Conservation (phyloP, 2,888 invertebrate species). For the Pristionchus mayeri region DNA sequence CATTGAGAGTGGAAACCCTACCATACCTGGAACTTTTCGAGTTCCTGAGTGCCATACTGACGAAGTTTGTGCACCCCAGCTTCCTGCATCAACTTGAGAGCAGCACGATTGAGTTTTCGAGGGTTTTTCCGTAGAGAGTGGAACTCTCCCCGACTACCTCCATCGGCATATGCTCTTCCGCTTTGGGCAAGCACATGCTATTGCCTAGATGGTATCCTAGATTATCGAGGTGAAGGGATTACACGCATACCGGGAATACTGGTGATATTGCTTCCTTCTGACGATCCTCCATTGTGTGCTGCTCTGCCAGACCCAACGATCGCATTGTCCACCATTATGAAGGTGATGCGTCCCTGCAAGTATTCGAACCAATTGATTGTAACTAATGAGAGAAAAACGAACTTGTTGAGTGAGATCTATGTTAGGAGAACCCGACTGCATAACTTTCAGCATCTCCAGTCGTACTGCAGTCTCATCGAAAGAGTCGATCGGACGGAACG, state of each 20-base stretch:
- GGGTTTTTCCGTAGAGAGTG: not conserved
- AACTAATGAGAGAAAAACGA: too few species aligned
- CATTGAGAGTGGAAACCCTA: too few species aligned
- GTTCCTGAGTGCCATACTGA: not conserved
- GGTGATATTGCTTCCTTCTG: not conserved
- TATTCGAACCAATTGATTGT: not conserved
- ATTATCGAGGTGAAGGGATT: not conserved
- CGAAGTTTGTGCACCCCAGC: not conserved
- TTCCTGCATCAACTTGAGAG: not conserved
- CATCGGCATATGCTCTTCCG: not conserved
- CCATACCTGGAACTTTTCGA: not conserved
- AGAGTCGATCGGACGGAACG: too few species aligned
- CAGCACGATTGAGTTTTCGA: not conserved
- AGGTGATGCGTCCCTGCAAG: not conserved
- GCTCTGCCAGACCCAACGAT: not conserved
- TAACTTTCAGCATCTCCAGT: too few species aligned
- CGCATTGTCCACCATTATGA: conserved; percentile 5
- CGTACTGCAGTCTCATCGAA: too few species aligned
- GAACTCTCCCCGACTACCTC: not conserved
- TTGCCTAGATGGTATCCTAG: not conserved
- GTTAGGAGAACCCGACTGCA: too few species aligned
- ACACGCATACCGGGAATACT: not conserved
- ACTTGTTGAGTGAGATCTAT: too few species aligned
- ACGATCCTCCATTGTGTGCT: not conserved
- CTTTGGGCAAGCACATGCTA: not conserved